Conservation (phyloP, 2,113 vertebrate species). For the Synchiropus splendidus region DNA sequence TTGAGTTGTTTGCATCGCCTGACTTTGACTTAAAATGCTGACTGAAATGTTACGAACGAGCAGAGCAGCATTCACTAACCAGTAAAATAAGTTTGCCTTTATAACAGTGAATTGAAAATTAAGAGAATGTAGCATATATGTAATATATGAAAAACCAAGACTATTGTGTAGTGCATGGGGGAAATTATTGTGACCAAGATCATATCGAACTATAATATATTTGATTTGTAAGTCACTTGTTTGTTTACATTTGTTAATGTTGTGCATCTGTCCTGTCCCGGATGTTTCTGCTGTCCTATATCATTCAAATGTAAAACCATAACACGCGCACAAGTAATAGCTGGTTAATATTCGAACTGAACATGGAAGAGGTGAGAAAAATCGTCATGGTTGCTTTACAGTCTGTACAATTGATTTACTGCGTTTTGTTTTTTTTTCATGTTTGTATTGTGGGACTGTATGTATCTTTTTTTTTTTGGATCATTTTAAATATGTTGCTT, state of each 20-base stretch:
- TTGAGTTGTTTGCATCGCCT: slow-evolving; percentile 58
- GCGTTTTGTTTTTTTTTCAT: slow-evolving; percentile 58
- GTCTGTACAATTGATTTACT: slow-evolving; percentile 52
- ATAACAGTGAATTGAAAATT: slow-evolving; percentile 67
- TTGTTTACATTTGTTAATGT: slow-evolving; percentile 59
- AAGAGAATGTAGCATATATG: slow-evolving; percentile 70
- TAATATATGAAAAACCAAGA: slow-evolving; percentile 65
- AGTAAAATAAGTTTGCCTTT: slow-evolving; percentile 66
- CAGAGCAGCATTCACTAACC: slow-evolving; percentile 60
- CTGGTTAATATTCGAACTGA: slow-evolving; percentile 21
- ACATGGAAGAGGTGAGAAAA: neutral
- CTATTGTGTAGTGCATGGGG: slow-evolving; percentile 65
- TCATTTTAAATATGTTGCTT: slow-evolving; percentile 40
- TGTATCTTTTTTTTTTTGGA: slow-evolving; percentile 38
- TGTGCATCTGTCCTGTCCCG: slow-evolving; percentile 58
- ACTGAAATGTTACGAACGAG: slow-evolving; percentile 63
- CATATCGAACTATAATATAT: slow-evolving; percentile 59
- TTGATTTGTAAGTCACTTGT: slow-evolving; percentile 60
- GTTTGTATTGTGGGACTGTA: slow-evolving; percentile 52
- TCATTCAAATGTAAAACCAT: slow-evolving; percentile 39
- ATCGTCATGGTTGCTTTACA: slow-evolving; percentile 19
- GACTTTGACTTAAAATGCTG: slow-evolving; percentile 55
- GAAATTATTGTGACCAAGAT: slow-evolving; percentile 48
- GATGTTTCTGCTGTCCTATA: slow-evolving; percentile 49
- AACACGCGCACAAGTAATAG: slow-evolving; percentile 30